A percentile compares a stretch with the other conserved stretches of the same genome.
Conservation (phyloP, 2,113 vertebrate genomes). For the Tachysurus vachellii region DNA sequence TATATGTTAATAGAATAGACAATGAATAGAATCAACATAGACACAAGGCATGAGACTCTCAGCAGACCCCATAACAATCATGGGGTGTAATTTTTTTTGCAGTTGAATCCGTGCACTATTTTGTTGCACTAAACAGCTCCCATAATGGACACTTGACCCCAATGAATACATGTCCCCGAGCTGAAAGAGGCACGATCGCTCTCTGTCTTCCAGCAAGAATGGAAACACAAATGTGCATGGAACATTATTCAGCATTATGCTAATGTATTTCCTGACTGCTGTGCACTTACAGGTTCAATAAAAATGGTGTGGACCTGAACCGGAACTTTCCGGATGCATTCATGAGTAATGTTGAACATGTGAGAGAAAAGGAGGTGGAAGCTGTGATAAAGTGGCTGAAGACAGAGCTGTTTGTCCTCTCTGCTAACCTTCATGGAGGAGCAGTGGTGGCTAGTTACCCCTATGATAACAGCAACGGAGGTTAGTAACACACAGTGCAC, state of each 20-base stretch:
- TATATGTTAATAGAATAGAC: not conserved
- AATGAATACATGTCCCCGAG: not conserved
- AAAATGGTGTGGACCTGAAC: conserved; percentile 84
- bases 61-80: not conserved
- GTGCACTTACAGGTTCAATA: conserved; percentile 78
- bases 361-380: conserved; percentile 81
- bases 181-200: not conserved
- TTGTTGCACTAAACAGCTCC: not conserved
- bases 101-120: not conserved
- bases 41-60: not conserved
- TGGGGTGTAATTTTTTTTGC: not conserved
- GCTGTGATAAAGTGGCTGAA: conserved; percentile 88
- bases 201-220: not conserved
- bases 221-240: not conserved
- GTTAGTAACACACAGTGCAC: conserved; percentile 61
- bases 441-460: conserved; percentile 92
- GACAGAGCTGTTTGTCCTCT: conserved; percentile 87
- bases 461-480: conserved; percentile 85
- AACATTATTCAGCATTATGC: not conserved
- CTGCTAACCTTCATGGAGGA: conserved; percentile 93
- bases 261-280: not conserved
- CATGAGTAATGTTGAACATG: conserved; percentile 25
- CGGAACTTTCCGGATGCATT: conserved; percentile 92
- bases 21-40: not conserved
- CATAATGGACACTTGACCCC: not conserved